Conservation (phyloP, 2,888 invertebrate species). For the Cylindroiulus punctatus region DNA sequence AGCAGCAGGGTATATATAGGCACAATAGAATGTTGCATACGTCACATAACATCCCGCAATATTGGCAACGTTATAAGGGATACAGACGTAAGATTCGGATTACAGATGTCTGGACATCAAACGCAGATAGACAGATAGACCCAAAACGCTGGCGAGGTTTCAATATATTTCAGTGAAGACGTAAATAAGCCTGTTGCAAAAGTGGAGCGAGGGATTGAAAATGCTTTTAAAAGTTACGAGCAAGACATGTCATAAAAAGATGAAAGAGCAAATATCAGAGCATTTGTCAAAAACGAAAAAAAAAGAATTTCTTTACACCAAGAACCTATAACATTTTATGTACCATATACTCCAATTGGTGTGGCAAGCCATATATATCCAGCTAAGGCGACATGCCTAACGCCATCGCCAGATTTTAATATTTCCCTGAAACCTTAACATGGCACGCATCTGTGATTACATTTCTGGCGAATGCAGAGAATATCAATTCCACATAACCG, state of each 20-base stretch:
- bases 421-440: not conserved
- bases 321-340: conserved; percentile 40
- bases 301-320: not conserved
- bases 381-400: conserved; percentile 5
- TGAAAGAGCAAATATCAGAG: conserved; percentile 26
- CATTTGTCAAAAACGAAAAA: conserved; percentile 29
- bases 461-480: conserved; percentile 16
- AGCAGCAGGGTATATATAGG: no score
- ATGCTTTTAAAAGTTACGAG: conserved; percentile 30
- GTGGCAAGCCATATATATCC: conserved; percentile 31
- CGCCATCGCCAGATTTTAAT: not conserved
- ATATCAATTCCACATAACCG: not conserved
- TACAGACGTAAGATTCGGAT: not conserved
- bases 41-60: not conserved
- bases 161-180: not conserved
- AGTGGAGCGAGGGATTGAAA: not conserved
- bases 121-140: not conserved
- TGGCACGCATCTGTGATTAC: conserved; percentile 19
- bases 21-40: not conserved
- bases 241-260: conserved; percentile 38
- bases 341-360: not conserved
- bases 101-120: not conserved
- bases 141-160: not conserved
- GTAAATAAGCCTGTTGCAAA: conserved; percentile 19
- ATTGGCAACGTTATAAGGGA: not conserved